These are phyloP conservation scores for Epinephelus awoara DNA, from an alignment of 2,797 vertebrate species.

Conservation along the genomic window DNA sequence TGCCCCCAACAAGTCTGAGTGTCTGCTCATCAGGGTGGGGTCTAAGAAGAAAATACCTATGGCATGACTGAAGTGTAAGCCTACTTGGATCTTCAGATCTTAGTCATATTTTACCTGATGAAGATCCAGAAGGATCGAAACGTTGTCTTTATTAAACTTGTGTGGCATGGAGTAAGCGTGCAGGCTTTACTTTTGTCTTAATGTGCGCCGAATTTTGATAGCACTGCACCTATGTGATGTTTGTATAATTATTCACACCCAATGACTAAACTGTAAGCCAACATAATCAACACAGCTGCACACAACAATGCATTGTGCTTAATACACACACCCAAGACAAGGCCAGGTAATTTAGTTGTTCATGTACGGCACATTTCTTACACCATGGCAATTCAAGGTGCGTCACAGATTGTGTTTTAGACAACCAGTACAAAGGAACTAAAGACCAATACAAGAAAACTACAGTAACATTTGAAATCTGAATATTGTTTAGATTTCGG, in stretches of 20 bases:
- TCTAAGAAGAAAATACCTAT: conserved; percentile 37
- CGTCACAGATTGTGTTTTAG: background rate
- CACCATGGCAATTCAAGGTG: background rate
- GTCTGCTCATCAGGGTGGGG: conserved; percentile 70
- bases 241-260: too few relatives aligned
- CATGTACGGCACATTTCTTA: background rate
- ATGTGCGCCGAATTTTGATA: too few relatives aligned
- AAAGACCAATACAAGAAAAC: background rate
- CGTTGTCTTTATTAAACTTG: too few relatives aligned
- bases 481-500: too few relatives aligned
- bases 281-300: conserved; percentile 3
- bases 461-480: background rate
- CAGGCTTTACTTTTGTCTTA: too few relatives aligned
- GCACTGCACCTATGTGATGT: too few relatives aligned
- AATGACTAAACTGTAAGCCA: conserved; percentile 7
- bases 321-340: background rate
- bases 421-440: background rate
- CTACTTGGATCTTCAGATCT: too few relatives aligned
- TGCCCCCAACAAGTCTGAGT: conserved; percentile 23
- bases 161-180: too few relatives aligned
- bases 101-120: too few relatives aligned
- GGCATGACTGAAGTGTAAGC: background rate
- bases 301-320: conserved; percentile 9
- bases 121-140: too few relatives aligned
- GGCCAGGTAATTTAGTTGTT: background rate